Evolutionary conservation across 37 sponge, comb jelly and placozoan genomes (phyloP), one percentile per base, ranked within the genome.

Genomic region (Eunapius fragilis): DNA sequence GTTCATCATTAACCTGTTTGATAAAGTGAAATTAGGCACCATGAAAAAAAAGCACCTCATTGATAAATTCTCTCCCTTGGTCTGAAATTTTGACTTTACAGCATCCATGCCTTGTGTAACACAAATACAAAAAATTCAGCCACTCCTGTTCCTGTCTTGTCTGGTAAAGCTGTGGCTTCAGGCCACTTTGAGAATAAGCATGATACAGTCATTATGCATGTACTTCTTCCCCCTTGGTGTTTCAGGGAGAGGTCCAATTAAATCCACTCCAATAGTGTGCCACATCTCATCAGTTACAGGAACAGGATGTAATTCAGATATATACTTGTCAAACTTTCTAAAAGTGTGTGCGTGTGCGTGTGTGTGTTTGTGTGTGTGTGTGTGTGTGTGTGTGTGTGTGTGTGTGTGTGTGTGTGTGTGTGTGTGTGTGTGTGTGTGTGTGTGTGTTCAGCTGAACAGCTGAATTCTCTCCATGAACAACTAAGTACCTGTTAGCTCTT

Each of bases 1-100:
- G 72, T 37, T 38, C 73, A 70, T 72, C 72, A 82, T 72, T 72
- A 28, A 82, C 72, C 83, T 82, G 27, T n/a, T 30, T 37, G 14
- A 27, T 25, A 72, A 26, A 82, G 25, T 32, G 26, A 58, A 58
- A 19, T 58, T 58, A 58, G 58, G 58, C 58, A 58, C 58, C 58
- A 58, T 58, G 7, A 4, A 58, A 58, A 58, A 58, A 58, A 58
- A 27, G 17, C 47, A 86, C 86, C 72, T 78, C 27, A 67, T 78
- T 78, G 0, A 86, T 80, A 86, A 86, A 86, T 71, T 86, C 86
- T 78, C 80, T 78, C 47, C 86, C 86, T 45, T 86, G 86, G 35
- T 86, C 86, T 67, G 49, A 77, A 2, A 71, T 70, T 13, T 71
- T 77, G 23, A 85, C 72, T 26, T 31, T 69, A 48, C 80, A 79